Evolutionary conservation across 2,888 invertebrate species (phyloP).

Genomic region (Epirrhoe alternata): DNA sequence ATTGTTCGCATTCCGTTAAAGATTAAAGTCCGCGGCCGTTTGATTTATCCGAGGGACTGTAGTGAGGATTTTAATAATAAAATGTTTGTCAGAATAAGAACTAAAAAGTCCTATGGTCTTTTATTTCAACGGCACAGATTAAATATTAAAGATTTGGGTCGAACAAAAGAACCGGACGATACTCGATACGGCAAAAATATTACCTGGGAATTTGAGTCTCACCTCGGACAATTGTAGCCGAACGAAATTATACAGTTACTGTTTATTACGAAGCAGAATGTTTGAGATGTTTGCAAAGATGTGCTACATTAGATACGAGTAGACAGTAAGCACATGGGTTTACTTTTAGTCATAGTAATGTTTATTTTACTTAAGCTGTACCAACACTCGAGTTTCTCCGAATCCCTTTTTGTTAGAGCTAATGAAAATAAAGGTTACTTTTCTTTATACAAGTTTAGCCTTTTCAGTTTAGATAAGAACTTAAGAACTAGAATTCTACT

Average conservation of each 20-base stretch:
- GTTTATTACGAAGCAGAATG: neutral
- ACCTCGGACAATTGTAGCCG: neutral
- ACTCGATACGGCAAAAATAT: constrained; percentile 2
- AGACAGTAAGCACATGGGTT: neutral
- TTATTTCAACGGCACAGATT: constrained; percentile 3
- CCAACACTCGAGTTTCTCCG: neutral
- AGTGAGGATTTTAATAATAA: neutral
- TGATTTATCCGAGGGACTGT: neutral
- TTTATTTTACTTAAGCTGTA: neutral
- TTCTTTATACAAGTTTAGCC: neutral
- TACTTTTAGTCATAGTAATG: neutral
- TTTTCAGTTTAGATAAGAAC: neutral
- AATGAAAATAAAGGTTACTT: neutral
- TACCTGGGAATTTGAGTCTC: constrained; percentile 6
- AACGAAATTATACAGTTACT: neutral
- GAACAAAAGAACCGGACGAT: constrained; percentile 15
- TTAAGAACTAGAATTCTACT: neutral
- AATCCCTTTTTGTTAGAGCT: neutral
- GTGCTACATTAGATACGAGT: neutral
- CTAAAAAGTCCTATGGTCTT: constrained; percentile 6
- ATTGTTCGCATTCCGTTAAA: constrained; percentile 8
- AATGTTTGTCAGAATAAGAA: neutral
- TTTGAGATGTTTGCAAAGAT: constrained; percentile 1
- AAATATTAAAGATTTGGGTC: constrained; percentile 19
- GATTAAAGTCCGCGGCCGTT: neutral